A percentile compares a stretch with the other conserved stretches of the same genome.
These are phyloP conservation scores for Nesidiocoris tenuis DNA, from an alignment of 2,888 invertebrate species.

Conservation along the genomic window DNA sequence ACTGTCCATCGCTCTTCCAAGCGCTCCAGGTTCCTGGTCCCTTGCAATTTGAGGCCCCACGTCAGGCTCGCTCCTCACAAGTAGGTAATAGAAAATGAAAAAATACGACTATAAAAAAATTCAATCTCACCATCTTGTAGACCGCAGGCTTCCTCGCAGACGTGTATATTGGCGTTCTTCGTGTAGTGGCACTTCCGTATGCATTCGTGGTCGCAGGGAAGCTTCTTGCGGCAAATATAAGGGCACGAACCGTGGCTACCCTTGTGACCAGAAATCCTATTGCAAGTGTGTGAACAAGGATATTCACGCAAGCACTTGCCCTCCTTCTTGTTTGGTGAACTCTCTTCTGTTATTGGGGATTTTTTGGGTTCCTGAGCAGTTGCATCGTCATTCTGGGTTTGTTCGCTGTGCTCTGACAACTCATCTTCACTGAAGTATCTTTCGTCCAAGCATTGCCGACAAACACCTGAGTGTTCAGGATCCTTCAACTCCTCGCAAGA, in stretches of 20 bases:
- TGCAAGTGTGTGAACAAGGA: neutral
- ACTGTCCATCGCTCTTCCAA: too few species aligned
- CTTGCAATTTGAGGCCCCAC: too few species aligned
- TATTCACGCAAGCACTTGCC: neutral
- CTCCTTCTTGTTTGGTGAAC: neutral
- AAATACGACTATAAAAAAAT: neutral
- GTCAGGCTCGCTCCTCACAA: too few species aligned
- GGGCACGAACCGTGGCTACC: neutral
- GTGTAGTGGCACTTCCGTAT: neutral
- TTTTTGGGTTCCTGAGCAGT: neutral
- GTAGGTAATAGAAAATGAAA: too few species aligned
- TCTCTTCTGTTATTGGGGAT: neutral
- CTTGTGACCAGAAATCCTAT: neutral
- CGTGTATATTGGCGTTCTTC: neutral
- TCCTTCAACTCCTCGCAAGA: neutral
- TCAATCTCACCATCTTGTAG: neutral
- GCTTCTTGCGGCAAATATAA: neutral
- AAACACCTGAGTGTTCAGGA: neutral
- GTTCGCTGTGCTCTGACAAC: neutral
- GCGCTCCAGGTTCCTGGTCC: too few species aligned
- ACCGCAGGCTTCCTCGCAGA: neutral
- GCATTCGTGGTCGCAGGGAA: neutral
- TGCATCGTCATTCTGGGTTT: neutral
- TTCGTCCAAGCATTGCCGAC: neutral
- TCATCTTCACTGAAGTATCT: too few species aligned